A percentile compares a stretch with the other conserved stretches of the same genome.
phyloP scores from a whole-genome alignment of 2,113 vertebrate species.

The Brevimyrus niger region DNA sequence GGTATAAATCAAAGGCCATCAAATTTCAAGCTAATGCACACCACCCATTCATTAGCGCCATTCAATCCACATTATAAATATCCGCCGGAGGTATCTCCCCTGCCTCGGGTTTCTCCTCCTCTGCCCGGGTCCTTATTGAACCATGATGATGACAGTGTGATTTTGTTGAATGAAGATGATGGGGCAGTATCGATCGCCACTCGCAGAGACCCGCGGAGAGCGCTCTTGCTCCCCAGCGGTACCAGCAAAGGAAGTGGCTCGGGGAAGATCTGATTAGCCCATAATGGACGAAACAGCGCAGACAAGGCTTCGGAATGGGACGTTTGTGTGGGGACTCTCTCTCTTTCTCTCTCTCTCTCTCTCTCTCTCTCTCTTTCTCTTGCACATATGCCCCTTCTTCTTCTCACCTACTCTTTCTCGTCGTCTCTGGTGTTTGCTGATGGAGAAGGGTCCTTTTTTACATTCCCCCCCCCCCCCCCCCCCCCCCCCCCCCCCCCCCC shows the following conservation, averaged over 20 bases:
- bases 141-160: slow-evolving; percentile 64
- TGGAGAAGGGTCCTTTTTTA: neutral
- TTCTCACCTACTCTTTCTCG: neutral
- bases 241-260: slow-evolving; percentile 51
- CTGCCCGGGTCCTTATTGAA: slow-evolving; percentile 61
- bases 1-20: slow-evolving; percentile 63
- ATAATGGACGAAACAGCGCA: slow-evolving; percentile 36
- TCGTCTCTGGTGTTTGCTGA: neutral
- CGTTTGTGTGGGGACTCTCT: slow-evolving; percentile 34
- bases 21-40: slow-evolving; percentile 56
- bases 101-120: slow-evolving; percentile 59
- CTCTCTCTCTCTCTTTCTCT: neutral
- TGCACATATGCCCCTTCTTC: neutral
- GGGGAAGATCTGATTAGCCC: slow-evolving; percentile 42
- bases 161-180: slow-evolving; percentile 63
- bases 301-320: slow-evolving; percentile 24
- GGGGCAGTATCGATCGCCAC: slow-evolving; percentile 62
- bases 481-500: no score
- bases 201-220: slow-evolving; percentile 44
- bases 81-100: slow-evolving; percentile 54
- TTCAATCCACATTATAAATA: slow-evolving; percentile 66
- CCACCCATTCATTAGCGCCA: slow-evolving; percentile 62
- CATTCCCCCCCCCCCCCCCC: no score
- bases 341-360: neutral
- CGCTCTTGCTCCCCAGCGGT: slow-evolving; percentile 42